Base-by-base conservation (phyloP, 2,113 vertebrate genomes). In the Oryzias javanicus region DNA sequence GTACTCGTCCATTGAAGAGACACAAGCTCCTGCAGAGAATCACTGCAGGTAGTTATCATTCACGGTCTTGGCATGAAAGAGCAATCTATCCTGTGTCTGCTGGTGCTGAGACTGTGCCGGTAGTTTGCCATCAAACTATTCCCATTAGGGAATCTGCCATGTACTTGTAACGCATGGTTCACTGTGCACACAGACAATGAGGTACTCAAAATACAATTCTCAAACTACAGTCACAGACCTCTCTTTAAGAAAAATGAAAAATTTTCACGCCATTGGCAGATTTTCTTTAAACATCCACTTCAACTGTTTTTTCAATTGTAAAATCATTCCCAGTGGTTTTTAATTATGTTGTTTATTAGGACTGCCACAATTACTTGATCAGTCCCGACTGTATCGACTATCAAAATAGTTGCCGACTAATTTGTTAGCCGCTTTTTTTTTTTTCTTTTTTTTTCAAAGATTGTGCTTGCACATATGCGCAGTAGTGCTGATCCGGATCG, bases 21-120 rank as follows among this genome's bases (percentile, higher is more conserved):
- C 50, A 42, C 22, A 3, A 69, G 44, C 54, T 55, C 50, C 53
- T 54, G 61, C 48, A 42, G 62, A 70, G 64, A 70, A 60, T 51
- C 49, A 54, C 52, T 40, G 42, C 53, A 4, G 56, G 22, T 14
- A 59, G 42, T 76, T 74, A 55, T 78, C 24, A 45, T 60, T 71
- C 53, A 58, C 27, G 35, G 49, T 13, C 15, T 54, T 8, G 16
- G 63, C 19, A 54, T 66, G 45, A 47, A 71, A 65, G 47, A 64
- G 29, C 63, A 66, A 67, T 50, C 49, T 29, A n/a, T 54, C 18
- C 35, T 15, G 20, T 52, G 40, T 27, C 52, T 72, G 60, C 44
- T 18, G 24, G 40, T 53, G 24, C 24, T 59, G 35, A 15, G 17
- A 61, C 25, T 55, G 49, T 64, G 42, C 59, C 20, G 50, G 71